phyloP scores from a whole-genome alignment of 2,888 invertebrate genomes.

The Cybosia mesomella region DNA sequence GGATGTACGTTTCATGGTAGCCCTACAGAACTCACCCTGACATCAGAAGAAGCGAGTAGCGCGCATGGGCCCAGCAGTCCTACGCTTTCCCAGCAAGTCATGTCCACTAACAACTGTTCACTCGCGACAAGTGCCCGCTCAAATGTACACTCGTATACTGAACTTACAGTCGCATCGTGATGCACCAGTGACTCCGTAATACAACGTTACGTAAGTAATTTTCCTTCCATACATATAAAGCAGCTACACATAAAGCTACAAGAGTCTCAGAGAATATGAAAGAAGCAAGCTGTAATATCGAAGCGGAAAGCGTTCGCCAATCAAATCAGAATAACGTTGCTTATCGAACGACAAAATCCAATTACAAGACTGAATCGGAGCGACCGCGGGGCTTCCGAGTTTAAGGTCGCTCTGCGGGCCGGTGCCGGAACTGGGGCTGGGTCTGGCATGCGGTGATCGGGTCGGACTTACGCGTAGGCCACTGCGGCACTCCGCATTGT shows the following conservation, averaged over 20 bases:
- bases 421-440: slow-evolving; percentile 67
- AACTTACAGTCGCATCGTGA: slow-evolving; percentile 68
- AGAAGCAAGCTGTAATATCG: slow-evolving; percentile 81
- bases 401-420: slow-evolving; percentile 78
- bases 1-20: too few relatives aligned
- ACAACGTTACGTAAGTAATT: slow-evolving; percentile 77
- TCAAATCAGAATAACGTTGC: slow-evolving; percentile 81
- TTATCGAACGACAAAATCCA: slow-evolving; percentile 84
- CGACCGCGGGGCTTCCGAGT: slow-evolving; percentile 82
- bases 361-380: slow-evolving; percentile 86
- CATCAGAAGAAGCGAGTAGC: slow-evolving; percentile 81
- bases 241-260: slow-evolving; percentile 76
- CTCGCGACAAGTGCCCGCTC: slow-evolving; percentile 56
- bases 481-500: slow-evolving; percentile 79
- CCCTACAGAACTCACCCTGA: slow-evolving; percentile 83
- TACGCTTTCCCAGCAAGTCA: slow-evolving; percentile 87
- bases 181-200: slow-evolving; percentile 71
- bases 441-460: slow-evolving; percentile 76
- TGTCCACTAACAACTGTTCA: slow-evolving; percentile 61
- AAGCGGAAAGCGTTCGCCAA: slow-evolving; percentile 84
- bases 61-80: slow-evolving; percentile 85
- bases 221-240: slow-evolving; percentile 69
- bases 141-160: slow-evolving; percentile 60
- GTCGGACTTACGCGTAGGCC: slow-evolving; percentile 70
- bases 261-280: slow-evolving; percentile 68